A percentile compares a stretch with the other conserved stretches of the same genome.
phyloP scores from a whole-genome alignment of 2,113 vertebrate species.

The Fregetta grallaria region DNA sequence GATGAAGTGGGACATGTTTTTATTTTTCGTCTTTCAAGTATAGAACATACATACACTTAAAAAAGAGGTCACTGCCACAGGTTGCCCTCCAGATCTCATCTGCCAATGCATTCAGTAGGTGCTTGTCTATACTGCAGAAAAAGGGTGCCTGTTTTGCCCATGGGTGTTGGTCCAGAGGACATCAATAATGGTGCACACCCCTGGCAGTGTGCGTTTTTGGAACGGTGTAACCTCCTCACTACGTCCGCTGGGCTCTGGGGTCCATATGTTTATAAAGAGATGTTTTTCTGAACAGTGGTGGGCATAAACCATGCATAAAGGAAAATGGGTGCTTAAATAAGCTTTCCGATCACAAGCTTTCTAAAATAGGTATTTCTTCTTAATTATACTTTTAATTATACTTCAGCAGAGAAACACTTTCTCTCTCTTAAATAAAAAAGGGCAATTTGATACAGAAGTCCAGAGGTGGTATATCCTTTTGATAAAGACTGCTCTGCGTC shows the following conservation, averaged over 20 bases:
- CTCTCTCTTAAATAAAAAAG: neutral
- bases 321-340: neutral
- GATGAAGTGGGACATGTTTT: neutral
- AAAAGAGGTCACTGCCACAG: neutral
- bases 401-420: neutral
- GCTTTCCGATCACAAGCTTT: neutral
- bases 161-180: neutral
- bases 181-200: neutral
- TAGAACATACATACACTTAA: neutral
- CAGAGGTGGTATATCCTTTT: neutral
- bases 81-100: neutral
- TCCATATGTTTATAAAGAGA: neutral
- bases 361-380: neutral
- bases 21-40: neutral
- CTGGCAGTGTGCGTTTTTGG: neutral
- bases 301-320: neutral
- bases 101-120: accelerated
- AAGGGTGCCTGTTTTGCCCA: neutral
- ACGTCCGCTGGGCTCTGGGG: accelerated
- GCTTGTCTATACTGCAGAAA: neutral
- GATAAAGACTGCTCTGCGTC: neutral
- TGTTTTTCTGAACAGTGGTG: neutral
- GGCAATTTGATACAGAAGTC: neutral
- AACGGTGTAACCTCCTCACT: neutral
- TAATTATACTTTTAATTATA: neutral